Percentiles rank a stretch among this genome's conserved stretches.
These are phyloP conservation scores for Thymelicus sylvestris DNA, from an alignment of 2,888 invertebrate genomes.

Conservation along the genomic window DNA sequence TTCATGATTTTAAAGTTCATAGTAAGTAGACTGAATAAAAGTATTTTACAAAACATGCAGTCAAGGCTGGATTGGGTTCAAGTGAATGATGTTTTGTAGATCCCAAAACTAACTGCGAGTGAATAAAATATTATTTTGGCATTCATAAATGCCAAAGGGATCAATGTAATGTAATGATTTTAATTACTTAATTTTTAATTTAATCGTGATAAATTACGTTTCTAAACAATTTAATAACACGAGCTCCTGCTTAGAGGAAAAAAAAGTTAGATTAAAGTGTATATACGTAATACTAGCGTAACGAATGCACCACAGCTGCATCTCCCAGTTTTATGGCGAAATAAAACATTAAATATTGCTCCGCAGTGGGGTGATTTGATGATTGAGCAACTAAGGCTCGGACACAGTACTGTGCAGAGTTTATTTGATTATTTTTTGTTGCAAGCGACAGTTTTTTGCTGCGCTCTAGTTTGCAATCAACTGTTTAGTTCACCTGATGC, in stretches of 20 bases:
- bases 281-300: slow-evolving; percentile 49
- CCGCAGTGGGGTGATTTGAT: slow-evolving; percentile 56
- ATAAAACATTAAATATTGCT: slow-evolving; percentile 70
- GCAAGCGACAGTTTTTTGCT: slow-evolving; percentile 10
- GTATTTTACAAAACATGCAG: no score
- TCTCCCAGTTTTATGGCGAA: slow-evolving; percentile 68
- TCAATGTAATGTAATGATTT: no score
- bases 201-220: background rate
- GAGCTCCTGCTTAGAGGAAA: slow-evolving; percentile 14
- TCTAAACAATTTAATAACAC: slow-evolving; percentile 12
- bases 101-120: no score
- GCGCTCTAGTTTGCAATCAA: background rate
- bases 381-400: slow-evolving; percentile 53
- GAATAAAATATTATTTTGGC: no score
- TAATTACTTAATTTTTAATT: background rate
- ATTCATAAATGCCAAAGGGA: no score
- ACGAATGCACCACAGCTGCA: slow-evolving; percentile 74
- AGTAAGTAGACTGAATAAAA: no score
- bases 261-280: slow-evolving; percentile 20
- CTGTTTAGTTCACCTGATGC: slow-evolving; percentile 22
- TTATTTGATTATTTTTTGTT: slow-evolving; percentile 33
- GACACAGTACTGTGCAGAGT: slow-evolving; percentile 13
- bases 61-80: no score
- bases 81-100: no score
- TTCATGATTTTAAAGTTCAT: no score